A percentile compares a stretch with the other conserved stretches of the same genome.
These are phyloP conservation scores for Gopherus evgoodei DNA, from an alignment of 2,113 vertebrate species.

Conservation along the genomic window DNA sequence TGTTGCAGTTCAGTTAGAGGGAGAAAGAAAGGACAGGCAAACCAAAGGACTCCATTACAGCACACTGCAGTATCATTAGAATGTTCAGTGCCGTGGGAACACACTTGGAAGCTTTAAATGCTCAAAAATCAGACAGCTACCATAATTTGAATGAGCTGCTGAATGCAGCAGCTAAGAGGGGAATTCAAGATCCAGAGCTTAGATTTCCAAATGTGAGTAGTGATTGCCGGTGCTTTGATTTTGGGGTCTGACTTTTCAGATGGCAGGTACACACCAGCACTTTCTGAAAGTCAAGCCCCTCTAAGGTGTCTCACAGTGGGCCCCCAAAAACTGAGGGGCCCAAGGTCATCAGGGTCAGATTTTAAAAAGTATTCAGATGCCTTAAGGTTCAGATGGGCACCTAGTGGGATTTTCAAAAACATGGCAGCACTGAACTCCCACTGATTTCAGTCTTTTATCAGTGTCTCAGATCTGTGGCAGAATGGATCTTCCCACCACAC, in stretches of 20 bases:
- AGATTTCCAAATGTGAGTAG: background rate
- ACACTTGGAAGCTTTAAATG: fast-evolving
- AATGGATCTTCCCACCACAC: background rate
- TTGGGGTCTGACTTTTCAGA: background rate
- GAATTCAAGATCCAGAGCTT: background rate
- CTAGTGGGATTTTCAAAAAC: background rate
- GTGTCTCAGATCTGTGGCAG: background rate
- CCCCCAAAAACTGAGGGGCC: background rate
- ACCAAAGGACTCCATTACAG: slow-evolving; percentile 20
- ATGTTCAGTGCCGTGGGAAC: fast-evolving
- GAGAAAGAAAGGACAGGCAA: slow-evolving; percentile 16
- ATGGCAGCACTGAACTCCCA: fast-evolving
- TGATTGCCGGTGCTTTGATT: background rate
- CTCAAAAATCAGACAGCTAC: background rate
- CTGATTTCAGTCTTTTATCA: background rate
- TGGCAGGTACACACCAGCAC: background rate
- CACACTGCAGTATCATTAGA: slow-evolving; percentile 24
- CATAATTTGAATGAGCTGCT: background rate
- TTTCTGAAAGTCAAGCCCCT: background rate
- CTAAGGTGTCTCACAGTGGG: background rate
- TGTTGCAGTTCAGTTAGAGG: background rate
- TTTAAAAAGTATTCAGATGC: background rate
- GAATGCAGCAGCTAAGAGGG: background rate
- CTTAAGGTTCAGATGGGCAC: fast-evolving
- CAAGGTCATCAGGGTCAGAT: background rate